Evolutionary conservation across 2,113 vertebrate species (phyloP).

Genomic region (Euleptes europaea): DNA sequence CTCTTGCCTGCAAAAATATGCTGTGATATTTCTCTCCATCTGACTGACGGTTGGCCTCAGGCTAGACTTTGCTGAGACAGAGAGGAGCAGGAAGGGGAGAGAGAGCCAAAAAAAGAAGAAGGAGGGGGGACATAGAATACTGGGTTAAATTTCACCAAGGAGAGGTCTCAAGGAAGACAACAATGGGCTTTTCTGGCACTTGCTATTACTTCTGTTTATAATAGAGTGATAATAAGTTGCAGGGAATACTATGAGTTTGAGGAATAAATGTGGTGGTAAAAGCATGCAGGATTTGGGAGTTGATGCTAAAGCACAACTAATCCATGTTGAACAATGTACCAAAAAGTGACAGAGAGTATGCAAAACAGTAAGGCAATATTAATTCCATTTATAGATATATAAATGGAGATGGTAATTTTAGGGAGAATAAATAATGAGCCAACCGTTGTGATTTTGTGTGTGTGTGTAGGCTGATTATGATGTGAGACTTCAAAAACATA

Average conservation of each 20-base stretch:
- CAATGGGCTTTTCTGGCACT: constrained; percentile 48
- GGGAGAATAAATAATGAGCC: background rate
- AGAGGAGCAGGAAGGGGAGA: background rate
- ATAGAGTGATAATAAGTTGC: background rate
- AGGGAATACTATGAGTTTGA: constrained; percentile 1
- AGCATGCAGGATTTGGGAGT: background rate
- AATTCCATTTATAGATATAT: background rate
- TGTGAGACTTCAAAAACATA: too few relatives aligned
- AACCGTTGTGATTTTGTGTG: background rate
- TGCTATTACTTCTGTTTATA: background rate
- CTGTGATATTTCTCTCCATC: constrained; percentile 29
- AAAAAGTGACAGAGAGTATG: background rate
- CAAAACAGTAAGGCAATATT: background rate
- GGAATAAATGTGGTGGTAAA: background rate
- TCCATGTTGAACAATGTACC: background rate
- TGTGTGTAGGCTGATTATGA: too few relatives aligned
- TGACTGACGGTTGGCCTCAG: constrained; percentile 21
- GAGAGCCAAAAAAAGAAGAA: constrained; percentile 5
- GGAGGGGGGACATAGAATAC: constrained; percentile 59
- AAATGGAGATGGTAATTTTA: background rate
- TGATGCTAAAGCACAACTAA: background rate
- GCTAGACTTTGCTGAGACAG: constrained; percentile 47
- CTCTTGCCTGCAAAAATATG: constrained; percentile 35
- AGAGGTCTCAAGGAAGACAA: constrained; percentile 47
- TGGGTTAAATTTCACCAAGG: constrained; percentile 57